Base-by-base conservation (phyloP, 2,888 invertebrate species). In the Orthosia gracilis region DNA sequence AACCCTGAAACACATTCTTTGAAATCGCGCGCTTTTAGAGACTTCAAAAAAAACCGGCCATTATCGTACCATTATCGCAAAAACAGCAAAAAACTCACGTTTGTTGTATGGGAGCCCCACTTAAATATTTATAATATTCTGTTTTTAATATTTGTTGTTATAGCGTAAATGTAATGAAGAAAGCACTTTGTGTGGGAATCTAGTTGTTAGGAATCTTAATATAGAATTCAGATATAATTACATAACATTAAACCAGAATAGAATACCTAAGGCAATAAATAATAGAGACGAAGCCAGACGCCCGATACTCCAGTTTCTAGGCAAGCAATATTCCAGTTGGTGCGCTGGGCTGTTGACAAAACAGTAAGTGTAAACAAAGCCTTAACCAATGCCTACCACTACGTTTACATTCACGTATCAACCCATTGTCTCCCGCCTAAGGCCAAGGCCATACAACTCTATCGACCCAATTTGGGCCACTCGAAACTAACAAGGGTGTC, bases 401-500 rank as follows among this genome's bases (percentile, higher is more conserved):
- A 68, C 71, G 71, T 74, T 65, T 59, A 84, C 73, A 74, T 80
- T 75, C 61, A 73, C 66, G 67, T 73, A 70, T 80, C 77, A 66
- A 68, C 50, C 73, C 71, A 85, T 83, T 87, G 78, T 83, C 74
- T 82, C 52, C 59, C 55, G 64, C 26, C 61, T 73, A 76, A 81
- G 74, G 85, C 73, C 78, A 83, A 83, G 83, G 80, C 67, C 78
- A 75, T 61, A 78, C 65, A 66, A 78, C 72, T 65, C 63, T 77
- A 87, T 88, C 86, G 87, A 88, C 89, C 86, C 86, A 89, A 87
- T 89, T 90, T 82, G 68, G 77, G 81, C 82, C 87, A 82, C 88
- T 89, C 64, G 76, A 85, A 76, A 85, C 78, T 71, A 68, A 73
- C 75, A 81, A 78, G 79, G 62, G 73, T 69, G 69, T 77, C 74